These are phyloP conservation scores for Pachyseris speciosa DNA, from an alignment of 64 coral and sea anemone genomes.

Conservation along the genomic window DNA sequence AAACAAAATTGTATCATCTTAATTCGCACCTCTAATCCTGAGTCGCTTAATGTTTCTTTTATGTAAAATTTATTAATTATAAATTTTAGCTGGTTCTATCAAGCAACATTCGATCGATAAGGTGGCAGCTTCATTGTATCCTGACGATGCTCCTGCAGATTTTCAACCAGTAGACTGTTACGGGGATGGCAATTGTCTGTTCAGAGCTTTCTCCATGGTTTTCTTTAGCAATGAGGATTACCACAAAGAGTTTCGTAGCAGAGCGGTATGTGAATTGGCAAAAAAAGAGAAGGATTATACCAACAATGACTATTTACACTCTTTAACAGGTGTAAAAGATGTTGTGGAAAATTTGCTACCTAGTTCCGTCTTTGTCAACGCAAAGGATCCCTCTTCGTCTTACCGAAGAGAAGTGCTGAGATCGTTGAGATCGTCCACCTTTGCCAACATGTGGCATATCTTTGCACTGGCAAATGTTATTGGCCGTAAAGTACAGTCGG, in stretches of 20 bases:
- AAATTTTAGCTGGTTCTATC: constrained; percentile 40
- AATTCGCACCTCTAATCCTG: too few species aligned
- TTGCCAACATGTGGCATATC: constrained; percentile 42
- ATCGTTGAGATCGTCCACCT: not conserved
- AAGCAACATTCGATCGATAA: constrained; percentile 36
- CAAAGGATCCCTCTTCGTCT: not conserved
- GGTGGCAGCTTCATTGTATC: constrained; percentile 37
- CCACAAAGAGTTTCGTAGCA: constrained; percentile 16
- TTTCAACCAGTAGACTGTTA: not conserved
- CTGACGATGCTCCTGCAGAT: constrained; percentile 38
- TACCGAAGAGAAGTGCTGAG: constrained; percentile 18
- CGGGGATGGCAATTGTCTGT: constrained; percentile 58
- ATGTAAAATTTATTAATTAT: too few species aligned
- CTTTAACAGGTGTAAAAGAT: constrained; percentile 27
- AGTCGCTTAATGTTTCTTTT: too few species aligned
- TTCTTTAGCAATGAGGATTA: constrained; percentile 40
- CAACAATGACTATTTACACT: constrained; percentile 17
- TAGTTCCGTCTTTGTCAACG: constrained; percentile 4
- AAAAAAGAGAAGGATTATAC: not conserved
- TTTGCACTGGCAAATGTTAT: constrained; percentile 27
- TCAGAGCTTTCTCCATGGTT: constrained; percentile 35
- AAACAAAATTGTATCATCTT: too few species aligned
- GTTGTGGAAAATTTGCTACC: not conserved
- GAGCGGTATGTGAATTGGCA: constrained; percentile 10
- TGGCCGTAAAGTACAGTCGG: not conserved